Evolutionary conservation across 2,113 vertebrate genomes (phyloP), one percentile per base, ranked within the genome.

Genomic region (Cyphomyrus discorhynchus): DNA sequence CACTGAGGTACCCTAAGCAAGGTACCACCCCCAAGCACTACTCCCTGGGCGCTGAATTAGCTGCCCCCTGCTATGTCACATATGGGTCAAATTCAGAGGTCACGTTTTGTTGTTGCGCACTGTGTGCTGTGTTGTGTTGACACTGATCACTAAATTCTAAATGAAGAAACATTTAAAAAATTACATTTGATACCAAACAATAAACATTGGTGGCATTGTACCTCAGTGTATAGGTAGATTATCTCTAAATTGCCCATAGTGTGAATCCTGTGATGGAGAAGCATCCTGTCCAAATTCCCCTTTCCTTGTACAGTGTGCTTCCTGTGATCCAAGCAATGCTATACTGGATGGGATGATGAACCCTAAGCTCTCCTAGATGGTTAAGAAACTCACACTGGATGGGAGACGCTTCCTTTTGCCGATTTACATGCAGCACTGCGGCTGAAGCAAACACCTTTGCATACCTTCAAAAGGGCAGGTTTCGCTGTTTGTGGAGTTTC

Each of bases 381-480:
- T 80, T 42, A 19, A 42, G 74, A 80, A 42, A 8, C 35, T 80
- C 74, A 39, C 35, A 19, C 1, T 80, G 13, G 35, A 31, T 9
- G 27, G 49, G 15, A 19, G 50, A 31, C 15, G 4, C n/a, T 5
- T 9, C 24, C 5, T 35, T 56, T 9, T 3, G 13, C 5, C 11
- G 50, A 56, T 35, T 87, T 11, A 52, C 85, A 87, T 35, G 47
- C 24, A 27, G 50, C 27, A n/a, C 85, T 49, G 82, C 10, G 1
- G 17, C 49, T 9, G n/a, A 35, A 35, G 11, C 42, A 7, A 31
- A 52, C 52, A 27, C 50, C n/a, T 87, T 5, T 1, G 50, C 50
- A 35, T 87, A 56, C 85, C 49, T 87, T 24, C 15, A 56, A 87
- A 87, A 53, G 46, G 85, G 85, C 85, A 87, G 49, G 15, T 53